Evolutionary conservation across 1,140 invertebrate species (phyloP).

Genomic region (Euura saliciscinereae): DNA sequence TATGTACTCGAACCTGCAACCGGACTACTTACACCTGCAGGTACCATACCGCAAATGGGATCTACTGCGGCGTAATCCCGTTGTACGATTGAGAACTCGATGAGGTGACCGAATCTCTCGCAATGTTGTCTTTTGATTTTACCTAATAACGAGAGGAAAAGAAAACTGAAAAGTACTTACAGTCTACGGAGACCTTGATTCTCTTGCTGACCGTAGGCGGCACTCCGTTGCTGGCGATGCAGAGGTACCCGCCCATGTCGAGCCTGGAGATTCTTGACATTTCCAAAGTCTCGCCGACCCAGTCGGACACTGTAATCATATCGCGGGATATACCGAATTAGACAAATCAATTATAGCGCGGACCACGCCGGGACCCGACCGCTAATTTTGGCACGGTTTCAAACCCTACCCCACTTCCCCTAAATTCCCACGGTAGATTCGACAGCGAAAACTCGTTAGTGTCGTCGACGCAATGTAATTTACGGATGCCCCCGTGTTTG

Average conservation of each 20-base stretch:
- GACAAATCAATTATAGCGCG: too few relatives aligned
- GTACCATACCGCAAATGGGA: too few relatives aligned
- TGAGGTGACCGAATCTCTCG: too few relatives aligned
- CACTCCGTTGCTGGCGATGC: conserved; percentile 80
- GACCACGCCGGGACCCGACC: not conserved
- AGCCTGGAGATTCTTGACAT: conserved; percentile 84
- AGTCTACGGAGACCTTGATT: conserved; percentile 93
- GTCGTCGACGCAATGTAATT: not conserved
- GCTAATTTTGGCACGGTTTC: not conserved
- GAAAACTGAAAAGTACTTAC: conserved; percentile 65
- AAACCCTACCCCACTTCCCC: too few relatives aligned
- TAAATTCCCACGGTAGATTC: too few relatives aligned
- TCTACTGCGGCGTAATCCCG: too few relatives aligned
- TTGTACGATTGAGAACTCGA: too few relatives aligned
- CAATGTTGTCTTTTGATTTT: not conserved
- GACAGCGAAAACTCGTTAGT: not conserved
- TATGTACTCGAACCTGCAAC: conserved; percentile 6
- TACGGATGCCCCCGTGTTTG: not conserved
- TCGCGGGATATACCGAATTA: not conserved
- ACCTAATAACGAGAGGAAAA: not conserved
- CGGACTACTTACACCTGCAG: conserved; percentile 8
- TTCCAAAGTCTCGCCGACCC: conserved; percentile 83
- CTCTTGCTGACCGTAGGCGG: conserved; percentile 85
- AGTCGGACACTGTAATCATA: conserved; percentile 72
- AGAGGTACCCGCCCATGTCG: conserved; percentile 90